Percentiles rank a stretch among this genome's conserved stretches.
phyloP scores from a whole-genome alignment of 2,888 invertebrate species.

The Lordiphosa fenestrarum region DNA sequence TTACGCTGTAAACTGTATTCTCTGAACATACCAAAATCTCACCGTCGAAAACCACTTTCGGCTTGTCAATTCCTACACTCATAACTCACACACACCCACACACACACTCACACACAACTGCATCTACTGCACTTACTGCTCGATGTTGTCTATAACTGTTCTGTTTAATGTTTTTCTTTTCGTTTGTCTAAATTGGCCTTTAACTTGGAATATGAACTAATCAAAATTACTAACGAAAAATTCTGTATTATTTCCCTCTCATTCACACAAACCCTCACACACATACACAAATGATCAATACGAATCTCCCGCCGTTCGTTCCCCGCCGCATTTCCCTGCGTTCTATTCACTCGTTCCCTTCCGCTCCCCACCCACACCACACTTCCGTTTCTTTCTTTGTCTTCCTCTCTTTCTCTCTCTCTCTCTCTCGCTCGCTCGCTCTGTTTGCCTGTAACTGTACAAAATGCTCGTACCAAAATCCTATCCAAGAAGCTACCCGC shows the following conservation, averaged over 20 bases:
- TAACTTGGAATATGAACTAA: conserved; percentile 33
- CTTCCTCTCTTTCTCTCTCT: conserved; percentile 27
- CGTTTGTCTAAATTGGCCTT: conserved; percentile 43
- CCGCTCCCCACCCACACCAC: conserved; percentile 9
- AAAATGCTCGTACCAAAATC: conserved; percentile 28
- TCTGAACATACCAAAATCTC: conserved; percentile 12
- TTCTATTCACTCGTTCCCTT: conserved; percentile 20
- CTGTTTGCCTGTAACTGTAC: conserved; percentile 18
- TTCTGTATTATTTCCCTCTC: conserved; percentile 45
- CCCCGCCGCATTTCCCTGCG: conserved; percentile 14
- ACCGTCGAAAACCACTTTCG: conserved; percentile 10
- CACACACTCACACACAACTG: conserved; percentile 13
- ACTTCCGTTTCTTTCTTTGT: conserved; percentile 29
- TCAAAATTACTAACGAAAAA: conserved; percentile 68
- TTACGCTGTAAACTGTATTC: conserved; percentile 54
- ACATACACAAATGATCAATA: conserved; percentile 13
- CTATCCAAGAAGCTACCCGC: conserved; percentile 80
- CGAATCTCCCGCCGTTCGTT: conserved; percentile 14
- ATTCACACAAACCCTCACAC: conserved; percentile 1
- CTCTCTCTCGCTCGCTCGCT: conserved; percentile 18
- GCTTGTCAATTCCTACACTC: conserved; percentile 5
- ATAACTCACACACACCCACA: conserved; percentile 7
- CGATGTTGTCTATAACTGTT: conserved; percentile 13
- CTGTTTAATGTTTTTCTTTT: conserved; percentile 37
- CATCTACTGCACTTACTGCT: conserved; percentile 3